Evolutionary conservation across 1,140 invertebrate species (phyloP).

Genomic region (Phthorimaea operculella): DNA sequence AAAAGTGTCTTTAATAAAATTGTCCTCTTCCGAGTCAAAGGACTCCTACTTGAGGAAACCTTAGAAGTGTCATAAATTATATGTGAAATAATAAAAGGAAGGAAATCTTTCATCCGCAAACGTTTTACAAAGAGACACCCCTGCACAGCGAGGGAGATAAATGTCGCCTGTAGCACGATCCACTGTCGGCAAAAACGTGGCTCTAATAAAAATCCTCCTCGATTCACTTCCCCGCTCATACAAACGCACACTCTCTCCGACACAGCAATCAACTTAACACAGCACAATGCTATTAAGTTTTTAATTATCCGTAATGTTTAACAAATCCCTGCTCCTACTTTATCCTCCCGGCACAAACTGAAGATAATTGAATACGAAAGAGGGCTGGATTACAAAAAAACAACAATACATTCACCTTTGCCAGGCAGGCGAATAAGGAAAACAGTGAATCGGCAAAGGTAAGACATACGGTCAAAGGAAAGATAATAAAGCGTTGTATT

Average conservation of each 20-base stretch:
- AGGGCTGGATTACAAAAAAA: constrained; percentile 22
- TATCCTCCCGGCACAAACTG: neutral
- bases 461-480: constrained; percentile 58
- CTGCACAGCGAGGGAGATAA: constrained; percentile 38
- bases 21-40: constrained; percentile 32
- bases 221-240: constrained; percentile 9
- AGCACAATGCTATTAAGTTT: neutral
- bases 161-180: constrained; percentile 50
- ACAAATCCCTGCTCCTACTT: neutral
- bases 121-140: constrained; percentile 54
- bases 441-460: constrained; percentile 38
- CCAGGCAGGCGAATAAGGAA: constrained; percentile 20
- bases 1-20: constrained; percentile 23
- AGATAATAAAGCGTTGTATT: constrained; percentile 63
- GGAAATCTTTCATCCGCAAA: constrained; percentile 57
- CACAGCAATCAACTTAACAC: constrained; percentile 1
- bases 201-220: constrained; percentile 29
- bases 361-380: constrained; percentile 29
- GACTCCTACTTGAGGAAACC: constrained; percentile 33
- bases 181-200: constrained; percentile 41
- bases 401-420: constrained; percentile 32
- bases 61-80: constrained; percentile 59
- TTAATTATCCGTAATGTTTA: neutral
- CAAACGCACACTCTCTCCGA: constrained; percentile 15
- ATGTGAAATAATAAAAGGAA: constrained; percentile 61